Evolutionary conservation across 2,888 invertebrate genomes (phyloP).

Genomic region (Rotaria socialis): DNA sequence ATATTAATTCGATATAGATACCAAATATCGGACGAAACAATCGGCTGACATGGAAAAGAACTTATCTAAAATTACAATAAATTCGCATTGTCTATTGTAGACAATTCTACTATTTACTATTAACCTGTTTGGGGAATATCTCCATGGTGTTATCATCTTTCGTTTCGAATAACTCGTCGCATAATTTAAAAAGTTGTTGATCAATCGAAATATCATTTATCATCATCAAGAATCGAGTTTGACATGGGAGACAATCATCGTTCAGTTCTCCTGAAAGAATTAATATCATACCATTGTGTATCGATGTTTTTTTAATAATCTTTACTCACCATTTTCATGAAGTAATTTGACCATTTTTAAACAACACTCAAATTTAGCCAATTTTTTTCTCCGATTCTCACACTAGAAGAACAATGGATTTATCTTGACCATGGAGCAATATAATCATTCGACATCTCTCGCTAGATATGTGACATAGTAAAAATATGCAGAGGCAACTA

Average conservation of each 20-base stretch:
- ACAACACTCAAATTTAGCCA: constrained; percentile 13
- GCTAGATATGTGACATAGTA: too few relatives aligned
- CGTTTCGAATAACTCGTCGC: too few relatives aligned
- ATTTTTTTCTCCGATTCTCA: not conserved
- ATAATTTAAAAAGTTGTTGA: too few relatives aligned
- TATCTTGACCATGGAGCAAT: too few relatives aligned
- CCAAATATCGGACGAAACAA: not conserved
- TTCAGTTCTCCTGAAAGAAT: not conserved
- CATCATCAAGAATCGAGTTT: too few relatives aligned
- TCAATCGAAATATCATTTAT: not conserved
- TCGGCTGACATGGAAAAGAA: not conserved
- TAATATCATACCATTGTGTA: not conserved
- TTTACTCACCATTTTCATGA: not conserved
- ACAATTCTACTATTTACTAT: not conserved
- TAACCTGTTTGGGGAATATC: not conserved
- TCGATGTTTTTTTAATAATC: not conserved
- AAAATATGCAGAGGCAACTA: too few relatives aligned
- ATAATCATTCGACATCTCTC: too few relatives aligned
- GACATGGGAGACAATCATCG: constrained; percentile 8
- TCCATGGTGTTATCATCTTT: too few relatives aligned
- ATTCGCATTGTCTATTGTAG: not conserved
- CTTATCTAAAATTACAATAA: not conserved
- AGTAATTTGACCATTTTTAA: constrained; percentile 9
- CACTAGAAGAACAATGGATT: not conserved
- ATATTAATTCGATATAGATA: not conserved